Evolutionary conservation across 2,888 invertebrate genomes (phyloP).

Genomic region (Bugulina stolonifera): DNA sequence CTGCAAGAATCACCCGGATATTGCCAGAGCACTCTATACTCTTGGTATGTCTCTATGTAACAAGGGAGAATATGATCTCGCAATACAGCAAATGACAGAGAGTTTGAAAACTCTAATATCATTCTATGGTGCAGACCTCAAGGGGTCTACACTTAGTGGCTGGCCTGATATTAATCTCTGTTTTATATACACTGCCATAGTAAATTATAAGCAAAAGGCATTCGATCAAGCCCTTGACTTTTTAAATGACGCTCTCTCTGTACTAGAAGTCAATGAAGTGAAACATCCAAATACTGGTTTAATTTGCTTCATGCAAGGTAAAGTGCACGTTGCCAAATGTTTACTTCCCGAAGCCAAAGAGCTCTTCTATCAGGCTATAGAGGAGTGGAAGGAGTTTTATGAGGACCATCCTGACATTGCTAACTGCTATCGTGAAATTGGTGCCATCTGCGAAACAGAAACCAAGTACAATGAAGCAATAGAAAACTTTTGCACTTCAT

Average conservation of each 20-base stretch:
- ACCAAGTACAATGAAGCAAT: background rate
- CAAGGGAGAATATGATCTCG: background rate
- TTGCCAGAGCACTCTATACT: background rate
- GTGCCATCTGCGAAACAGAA: background rate
- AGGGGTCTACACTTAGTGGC: background rate
- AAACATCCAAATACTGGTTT: background rate
- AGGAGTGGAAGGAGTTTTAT: background rate
- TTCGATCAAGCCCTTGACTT: background rate
- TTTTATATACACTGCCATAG: background rate
- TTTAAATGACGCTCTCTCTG: background rate
- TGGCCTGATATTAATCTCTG: background rate
- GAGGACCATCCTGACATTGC: background rate
- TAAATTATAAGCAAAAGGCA: background rate
- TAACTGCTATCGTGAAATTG: background rate
- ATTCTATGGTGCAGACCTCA: background rate
- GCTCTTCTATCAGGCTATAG: background rate
- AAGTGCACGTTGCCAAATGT: background rate
- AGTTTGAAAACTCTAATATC: background rate
- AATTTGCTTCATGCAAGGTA: background rate
- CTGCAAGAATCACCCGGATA: background rate
- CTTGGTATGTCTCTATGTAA: background rate
- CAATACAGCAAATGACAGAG: background rate
- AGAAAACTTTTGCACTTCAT: background rate
- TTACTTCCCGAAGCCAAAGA: background rate
- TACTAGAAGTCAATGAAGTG: background rate